Conservation (phyloP, 2,888 invertebrate genomes). For the Netelia fuscicornis region DNA sequence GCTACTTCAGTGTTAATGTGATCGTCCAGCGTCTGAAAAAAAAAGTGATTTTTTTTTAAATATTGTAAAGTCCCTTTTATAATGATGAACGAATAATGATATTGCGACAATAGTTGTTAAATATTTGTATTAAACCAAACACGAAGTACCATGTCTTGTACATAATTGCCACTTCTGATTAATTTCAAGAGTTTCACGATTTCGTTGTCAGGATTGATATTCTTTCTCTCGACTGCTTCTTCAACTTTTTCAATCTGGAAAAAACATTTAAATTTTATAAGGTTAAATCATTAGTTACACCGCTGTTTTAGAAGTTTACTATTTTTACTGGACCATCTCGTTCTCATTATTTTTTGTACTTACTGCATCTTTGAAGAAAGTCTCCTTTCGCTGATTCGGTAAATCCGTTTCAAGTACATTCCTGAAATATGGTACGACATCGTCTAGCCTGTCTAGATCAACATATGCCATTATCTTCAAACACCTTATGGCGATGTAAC, state of each 20-base stretch:
- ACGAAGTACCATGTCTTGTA: conserved; percentile 33
- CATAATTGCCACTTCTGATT: conserved; percentile 78
- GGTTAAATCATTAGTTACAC: too few species aligned
- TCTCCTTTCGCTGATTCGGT: conserved; percentile 86
- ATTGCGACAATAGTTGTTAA: background rate
- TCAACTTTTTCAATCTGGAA: conserved; percentile 86
- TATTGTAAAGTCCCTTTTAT: background rate
- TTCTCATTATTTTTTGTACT: conserved; percentile 73
- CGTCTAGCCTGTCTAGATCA: conserved; percentile 88
- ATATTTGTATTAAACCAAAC: background rate
- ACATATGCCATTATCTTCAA: conserved; percentile 89
- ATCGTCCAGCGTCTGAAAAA: conserved; percentile 57
- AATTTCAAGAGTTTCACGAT: conserved; percentile 87
- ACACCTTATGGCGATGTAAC: conserved; percentile 90
- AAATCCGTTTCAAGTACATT: conserved; percentile 86
- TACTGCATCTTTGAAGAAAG: conserved; percentile 89
- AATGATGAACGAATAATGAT: background rate
- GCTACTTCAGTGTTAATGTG: conserved; percentile 44
- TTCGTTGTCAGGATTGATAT: conserved; percentile 86
- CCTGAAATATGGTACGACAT: conserved; percentile 88
- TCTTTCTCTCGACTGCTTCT: conserved; percentile 84
- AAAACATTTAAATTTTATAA: conserved; percentile 33
- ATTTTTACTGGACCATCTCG: background rate
- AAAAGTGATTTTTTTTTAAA: background rate
- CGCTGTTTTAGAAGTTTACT: too few species aligned